A percentile compares a stretch with the other conserved stretches of the same genome.
phyloP scores from a whole-genome alignment of 2,888 invertebrate genomes.

The Ormyrus thymus region DNA sequence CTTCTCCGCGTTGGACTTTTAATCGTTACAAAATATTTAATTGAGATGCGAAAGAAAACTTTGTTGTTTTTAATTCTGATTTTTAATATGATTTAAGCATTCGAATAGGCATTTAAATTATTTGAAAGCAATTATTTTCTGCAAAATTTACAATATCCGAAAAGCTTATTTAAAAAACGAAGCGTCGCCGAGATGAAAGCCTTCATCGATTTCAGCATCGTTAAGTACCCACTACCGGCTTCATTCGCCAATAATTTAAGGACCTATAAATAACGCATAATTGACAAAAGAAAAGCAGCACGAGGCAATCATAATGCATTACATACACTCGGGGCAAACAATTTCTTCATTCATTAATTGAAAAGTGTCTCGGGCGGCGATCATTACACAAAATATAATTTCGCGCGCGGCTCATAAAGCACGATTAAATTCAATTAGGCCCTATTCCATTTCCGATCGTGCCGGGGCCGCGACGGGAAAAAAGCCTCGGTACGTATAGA shows the following conservation, averaged over 20 bases:
- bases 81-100: too few species aligned
- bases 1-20: too few species aligned
- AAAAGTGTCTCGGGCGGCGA: constrained; percentile 12
- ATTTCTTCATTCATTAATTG: constrained; percentile 29
- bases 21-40: background rate
- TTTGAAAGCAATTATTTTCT: too few species aligned
- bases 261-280: constrained; percentile 14
- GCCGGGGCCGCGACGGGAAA: background rate
- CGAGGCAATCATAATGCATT: background rate
- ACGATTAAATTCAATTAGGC: constrained; percentile 47
- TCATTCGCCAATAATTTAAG: constrained; percentile 26
- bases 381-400: constrained; percentile 20
- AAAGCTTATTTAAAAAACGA: background rate
- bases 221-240: background rate
- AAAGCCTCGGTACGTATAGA: background rate
- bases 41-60: background rate
- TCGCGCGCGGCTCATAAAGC: constrained; percentile 23
- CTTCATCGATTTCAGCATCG: background rate
- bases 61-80: too few species aligned
- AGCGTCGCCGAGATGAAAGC: constrained; percentile 4
- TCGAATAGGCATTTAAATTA: too few species aligned
- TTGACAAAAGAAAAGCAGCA: constrained; percentile 6
- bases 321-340: background rate
- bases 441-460: constrained; percentile 1
- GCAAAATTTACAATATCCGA: background rate